These are phyloP conservation scores for Gobio occitaniae DNA, from an alignment of 2,797 vertebrate genomes.

Conservation along the genomic window DNA sequence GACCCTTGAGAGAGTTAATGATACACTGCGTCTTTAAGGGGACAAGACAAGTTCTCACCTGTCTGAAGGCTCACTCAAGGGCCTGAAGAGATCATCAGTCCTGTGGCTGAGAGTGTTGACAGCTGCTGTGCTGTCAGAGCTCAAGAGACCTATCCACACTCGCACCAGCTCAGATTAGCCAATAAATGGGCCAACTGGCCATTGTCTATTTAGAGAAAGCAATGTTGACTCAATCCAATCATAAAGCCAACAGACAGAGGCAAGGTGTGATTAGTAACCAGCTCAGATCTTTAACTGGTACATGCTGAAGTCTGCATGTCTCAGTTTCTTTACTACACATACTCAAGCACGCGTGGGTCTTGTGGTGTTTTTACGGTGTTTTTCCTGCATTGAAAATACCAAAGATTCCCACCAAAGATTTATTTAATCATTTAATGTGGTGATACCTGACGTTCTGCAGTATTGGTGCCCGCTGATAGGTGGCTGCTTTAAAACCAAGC, in stretches of 20 bases:
- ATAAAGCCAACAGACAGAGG: background rate
- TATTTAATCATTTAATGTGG: no score
- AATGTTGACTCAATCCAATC: background rate
- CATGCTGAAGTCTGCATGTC: background rate
- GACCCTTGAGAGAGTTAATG: slow-evolving; percentile 37
- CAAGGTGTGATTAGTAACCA: background rate
- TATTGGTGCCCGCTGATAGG: no score
- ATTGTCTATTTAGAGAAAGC: background rate
- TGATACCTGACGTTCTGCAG: no score
- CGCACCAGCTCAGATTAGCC: background rate
- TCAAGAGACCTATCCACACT: background rate
- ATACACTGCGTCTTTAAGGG: background rate
- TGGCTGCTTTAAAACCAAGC: no score
- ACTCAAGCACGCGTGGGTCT: no score
- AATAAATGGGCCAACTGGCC: background rate
- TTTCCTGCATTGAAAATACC: no score
- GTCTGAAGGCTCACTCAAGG: background rate
- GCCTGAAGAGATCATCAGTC: background rate
- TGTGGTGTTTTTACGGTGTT: no score
- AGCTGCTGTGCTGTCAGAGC: background rate
- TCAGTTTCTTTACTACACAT: background rate
- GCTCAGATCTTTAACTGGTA: background rate
- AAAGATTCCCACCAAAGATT: no score
- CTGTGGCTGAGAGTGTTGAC: background rate
- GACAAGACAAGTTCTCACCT: slow-evolving; percentile 17